A percentile compares a stretch with the other conserved stretches of the same genome.
Evolutionary conservation across 1,140 invertebrate genomes (phyloP).

Genomic region (Drosophila tropicalis): DNA sequence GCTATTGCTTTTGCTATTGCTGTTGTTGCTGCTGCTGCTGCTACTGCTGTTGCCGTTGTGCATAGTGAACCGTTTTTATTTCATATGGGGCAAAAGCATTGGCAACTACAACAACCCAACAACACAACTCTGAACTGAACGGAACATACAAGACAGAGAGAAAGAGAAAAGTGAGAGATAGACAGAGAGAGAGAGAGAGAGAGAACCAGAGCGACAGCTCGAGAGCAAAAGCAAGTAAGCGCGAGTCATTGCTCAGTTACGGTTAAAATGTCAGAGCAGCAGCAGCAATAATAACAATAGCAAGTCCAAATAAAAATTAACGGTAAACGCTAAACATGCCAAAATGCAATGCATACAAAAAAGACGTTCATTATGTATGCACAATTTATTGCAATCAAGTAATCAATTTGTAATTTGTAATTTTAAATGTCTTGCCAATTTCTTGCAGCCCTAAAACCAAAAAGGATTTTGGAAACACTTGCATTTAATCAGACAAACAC

Average conservation of each 20-base stretch:
- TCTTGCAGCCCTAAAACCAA: conserved; percentile 50
- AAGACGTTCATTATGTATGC: conserved; percentile 7
- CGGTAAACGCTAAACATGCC: conserved; percentile 28
- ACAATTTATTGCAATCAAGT: conserved; percentile 3
- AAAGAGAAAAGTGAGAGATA: too few species aligned
- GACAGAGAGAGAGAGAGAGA: too few species aligned
- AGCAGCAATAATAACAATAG: conserved; percentile 41
- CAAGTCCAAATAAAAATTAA: conserved; percentile 39
- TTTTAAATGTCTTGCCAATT: conserved; percentile 33
- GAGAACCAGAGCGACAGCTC: conserved; percentile 50
- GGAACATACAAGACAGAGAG: not conserved
- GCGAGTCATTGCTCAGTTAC: conserved; percentile 72
- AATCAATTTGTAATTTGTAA: conserved; percentile 36
- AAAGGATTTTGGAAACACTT: conserved; percentile 26
- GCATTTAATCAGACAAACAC: not conserved
- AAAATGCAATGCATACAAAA: conserved; percentile 7
- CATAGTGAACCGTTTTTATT: conserved; percentile 82
- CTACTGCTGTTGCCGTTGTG: conserved; percentile 27
- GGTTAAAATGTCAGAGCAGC: conserved; percentile 60
- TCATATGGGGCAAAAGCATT: conserved; percentile 58
- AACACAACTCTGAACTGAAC: conserved; percentile 24
- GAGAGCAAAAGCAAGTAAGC: conserved; percentile 49
- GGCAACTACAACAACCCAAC: conserved; percentile 35
- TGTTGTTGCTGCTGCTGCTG: not conserved
- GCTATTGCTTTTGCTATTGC: not conserved